A percentile compares a stretch with the other conserved stretches of the same genome.
These are phyloP conservation scores for Megaleporinus macrocephalus DNA, from an alignment of 2,113 vertebrate genomes.

Conservation along the genomic window DNA sequence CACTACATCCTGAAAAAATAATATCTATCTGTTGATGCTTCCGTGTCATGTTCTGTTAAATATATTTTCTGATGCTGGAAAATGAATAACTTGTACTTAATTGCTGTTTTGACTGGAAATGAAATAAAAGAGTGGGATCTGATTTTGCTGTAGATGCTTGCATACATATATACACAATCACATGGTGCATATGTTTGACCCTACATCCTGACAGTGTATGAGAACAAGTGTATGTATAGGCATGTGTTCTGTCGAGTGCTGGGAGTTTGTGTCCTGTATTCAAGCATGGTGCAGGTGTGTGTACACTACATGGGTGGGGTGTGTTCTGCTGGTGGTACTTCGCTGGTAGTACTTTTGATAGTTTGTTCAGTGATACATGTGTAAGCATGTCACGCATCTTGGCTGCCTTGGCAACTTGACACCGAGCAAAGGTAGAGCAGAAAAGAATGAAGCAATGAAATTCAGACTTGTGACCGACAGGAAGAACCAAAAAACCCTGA, in stretches of 20 bases:
- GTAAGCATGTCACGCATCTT: conserved; percentile 27
- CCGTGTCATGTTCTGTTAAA: too few species aligned
- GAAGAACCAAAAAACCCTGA: not conserved
- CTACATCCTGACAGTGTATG: too few species aligned
- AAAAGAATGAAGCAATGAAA: not conserved
- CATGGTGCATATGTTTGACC: too few species aligned
- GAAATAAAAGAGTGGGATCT: too few species aligned
- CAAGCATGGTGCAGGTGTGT: conserved; percentile 31
- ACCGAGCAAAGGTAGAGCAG: conserved; percentile 8
- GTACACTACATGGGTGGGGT: conserved; percentile 25
- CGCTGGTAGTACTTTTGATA: not conserved
- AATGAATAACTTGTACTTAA: too few species aligned
- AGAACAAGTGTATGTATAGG: conserved; percentile 11
- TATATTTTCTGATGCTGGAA: too few species aligned
- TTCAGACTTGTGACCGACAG: not conserved
- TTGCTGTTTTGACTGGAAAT: too few species aligned
- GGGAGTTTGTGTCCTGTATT: conserved; percentile 18
- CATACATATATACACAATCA: too few species aligned
- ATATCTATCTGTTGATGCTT: too few species aligned
- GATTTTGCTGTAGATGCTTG: not conserved
- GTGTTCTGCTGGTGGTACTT: conserved; percentile 9
- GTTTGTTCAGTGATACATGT: conserved; percentile 36
- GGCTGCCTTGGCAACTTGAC: conserved; percentile 8
- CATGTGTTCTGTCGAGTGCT: not conserved
- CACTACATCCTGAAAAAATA: too few species aligned